Evolutionary conservation across 2,888 invertebrate species (phyloP).

Genomic region (Cheilosia pagana): DNA sequence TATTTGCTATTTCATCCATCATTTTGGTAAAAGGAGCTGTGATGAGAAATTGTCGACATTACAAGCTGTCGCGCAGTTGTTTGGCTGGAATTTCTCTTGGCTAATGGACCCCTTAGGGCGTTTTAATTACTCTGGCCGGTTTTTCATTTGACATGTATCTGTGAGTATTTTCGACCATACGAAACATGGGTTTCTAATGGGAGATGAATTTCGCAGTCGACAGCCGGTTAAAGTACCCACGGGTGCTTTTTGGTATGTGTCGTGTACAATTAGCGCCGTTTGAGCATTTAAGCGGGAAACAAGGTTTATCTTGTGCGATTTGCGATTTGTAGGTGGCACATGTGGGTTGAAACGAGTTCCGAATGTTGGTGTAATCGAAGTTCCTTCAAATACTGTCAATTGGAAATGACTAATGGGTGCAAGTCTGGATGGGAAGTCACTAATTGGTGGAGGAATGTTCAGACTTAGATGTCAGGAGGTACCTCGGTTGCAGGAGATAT

Average conservation of each 20-base stretch:
- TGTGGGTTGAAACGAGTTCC: neutral
- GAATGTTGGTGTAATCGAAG: neutral
- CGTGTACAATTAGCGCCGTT: slow-evolving; percentile 42
- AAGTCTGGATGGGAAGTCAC: too few relatives aligned
- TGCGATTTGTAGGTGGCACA: slow-evolving; percentile 7
- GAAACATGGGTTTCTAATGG: slow-evolving; percentile 7
- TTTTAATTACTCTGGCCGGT: slow-evolving; percentile 52
- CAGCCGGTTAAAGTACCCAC: slow-evolving; percentile 47
- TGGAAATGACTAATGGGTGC: neutral
- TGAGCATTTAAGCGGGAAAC: slow-evolving; percentile 24
- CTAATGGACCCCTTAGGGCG: slow-evolving; percentile 54
- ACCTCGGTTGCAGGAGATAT: too few relatives aligned
- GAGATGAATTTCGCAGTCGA: slow-evolving; percentile 12
- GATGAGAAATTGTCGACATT: slow-evolving; percentile 17
- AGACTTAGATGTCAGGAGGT: too few relatives aligned
- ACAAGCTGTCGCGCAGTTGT: neutral
- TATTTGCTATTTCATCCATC: slow-evolving; percentile 55
- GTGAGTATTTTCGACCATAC: neutral
- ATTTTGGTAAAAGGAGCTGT: slow-evolving; percentile 21
- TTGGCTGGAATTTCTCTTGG: slow-evolving; percentile 17
- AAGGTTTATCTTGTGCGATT: neutral
- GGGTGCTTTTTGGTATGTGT: slow-evolving; percentile 45
- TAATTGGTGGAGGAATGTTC: too few relatives aligned
- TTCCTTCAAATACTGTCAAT: neutral
- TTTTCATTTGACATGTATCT: slow-evolving; percentile 31